Evolutionary conservation across 2,797 vertebrate species (phyloP).

Genomic region (Spinibarbus caldwelli): DNA sequence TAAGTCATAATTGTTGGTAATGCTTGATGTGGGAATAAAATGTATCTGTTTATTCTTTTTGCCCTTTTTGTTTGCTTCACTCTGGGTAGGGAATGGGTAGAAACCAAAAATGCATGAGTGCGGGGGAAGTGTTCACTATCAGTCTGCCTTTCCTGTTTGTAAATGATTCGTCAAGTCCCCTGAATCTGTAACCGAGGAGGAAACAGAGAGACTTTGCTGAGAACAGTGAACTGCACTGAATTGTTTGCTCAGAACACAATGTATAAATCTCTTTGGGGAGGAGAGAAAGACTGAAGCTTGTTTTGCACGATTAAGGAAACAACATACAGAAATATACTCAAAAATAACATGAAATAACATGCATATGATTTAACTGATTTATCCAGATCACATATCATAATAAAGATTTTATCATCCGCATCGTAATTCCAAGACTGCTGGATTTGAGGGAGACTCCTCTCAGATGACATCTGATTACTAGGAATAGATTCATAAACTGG

Average conservation of each 20-base stretch:
- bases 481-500: constrained; percentile 5
- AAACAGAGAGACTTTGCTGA: constrained; percentile 15
- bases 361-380: neutral
- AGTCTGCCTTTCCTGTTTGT: constrained; percentile 54
- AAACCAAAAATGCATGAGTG: constrained; percentile 9
- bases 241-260: constrained; percentile 20
- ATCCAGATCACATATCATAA: neutral
- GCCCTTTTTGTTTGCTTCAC: neutral
- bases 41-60: neutral
- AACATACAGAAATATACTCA: neutral
- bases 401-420: neutral
- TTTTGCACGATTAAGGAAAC: neutral
- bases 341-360: neutral
- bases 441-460: neutral
- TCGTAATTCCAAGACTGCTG: neutral
- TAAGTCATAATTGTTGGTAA: neutral
- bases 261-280: constrained; percentile 13
- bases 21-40: neutral
- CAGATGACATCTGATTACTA: constrained; percentile 13
- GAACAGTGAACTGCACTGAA: neutral
- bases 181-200: constrained; percentile 36
- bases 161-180: constrained; percentile 44
- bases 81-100: neutral
- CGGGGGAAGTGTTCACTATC: constrained; percentile 47
- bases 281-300: neutral